Evolutionary conservation across 2,888 invertebrate genomes (phyloP).

Genomic region (Subacronicta megacephala): DNA sequence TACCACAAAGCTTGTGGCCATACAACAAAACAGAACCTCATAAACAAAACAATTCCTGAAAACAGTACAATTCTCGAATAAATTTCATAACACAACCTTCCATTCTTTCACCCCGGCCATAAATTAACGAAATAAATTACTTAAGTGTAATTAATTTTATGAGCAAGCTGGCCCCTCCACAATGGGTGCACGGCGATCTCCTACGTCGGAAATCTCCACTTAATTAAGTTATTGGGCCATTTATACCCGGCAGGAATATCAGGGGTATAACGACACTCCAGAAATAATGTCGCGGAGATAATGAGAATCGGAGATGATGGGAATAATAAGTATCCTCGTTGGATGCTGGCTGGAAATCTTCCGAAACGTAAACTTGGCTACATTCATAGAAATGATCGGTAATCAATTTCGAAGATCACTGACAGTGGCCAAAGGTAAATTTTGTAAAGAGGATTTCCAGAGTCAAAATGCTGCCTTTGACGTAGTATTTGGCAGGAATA

Average conservation of each 20-base stretch:
- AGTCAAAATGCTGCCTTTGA: too few relatives aligned
- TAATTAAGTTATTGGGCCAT: constrained; percentile 77
- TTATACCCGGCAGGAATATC: constrained; percentile 61
- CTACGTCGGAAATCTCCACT: constrained; percentile 67
- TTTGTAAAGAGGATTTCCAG: too few relatives aligned
- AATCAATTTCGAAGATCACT: too few relatives aligned
- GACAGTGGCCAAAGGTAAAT: too few relatives aligned
- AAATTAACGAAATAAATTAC: constrained; percentile 65
- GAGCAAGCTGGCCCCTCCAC: constrained; percentile 51
- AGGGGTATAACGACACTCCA: constrained; percentile 26
- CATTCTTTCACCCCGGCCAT: constrained; percentile 38
- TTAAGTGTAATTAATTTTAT: constrained; percentile 64
- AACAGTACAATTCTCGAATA: constrained; percentile 25
- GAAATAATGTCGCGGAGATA: constrained; percentile 39
- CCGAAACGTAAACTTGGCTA: not conserved
- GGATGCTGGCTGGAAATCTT: not conserved
- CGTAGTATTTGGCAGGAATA: too few relatives aligned
- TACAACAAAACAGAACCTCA: not conserved
- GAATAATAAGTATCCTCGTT: constrained; percentile 34
- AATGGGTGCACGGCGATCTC: constrained; percentile 34
- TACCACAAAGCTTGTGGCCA: not conserved
- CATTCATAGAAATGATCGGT: not conserved
- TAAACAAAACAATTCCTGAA: constrained; percentile 20
- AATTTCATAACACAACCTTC: constrained; percentile 40
- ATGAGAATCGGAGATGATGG: constrained; percentile 34